Evolutionary conservation across 2,888 invertebrate species (phyloP).

Genomic region (Gibbula magus): DNA sequence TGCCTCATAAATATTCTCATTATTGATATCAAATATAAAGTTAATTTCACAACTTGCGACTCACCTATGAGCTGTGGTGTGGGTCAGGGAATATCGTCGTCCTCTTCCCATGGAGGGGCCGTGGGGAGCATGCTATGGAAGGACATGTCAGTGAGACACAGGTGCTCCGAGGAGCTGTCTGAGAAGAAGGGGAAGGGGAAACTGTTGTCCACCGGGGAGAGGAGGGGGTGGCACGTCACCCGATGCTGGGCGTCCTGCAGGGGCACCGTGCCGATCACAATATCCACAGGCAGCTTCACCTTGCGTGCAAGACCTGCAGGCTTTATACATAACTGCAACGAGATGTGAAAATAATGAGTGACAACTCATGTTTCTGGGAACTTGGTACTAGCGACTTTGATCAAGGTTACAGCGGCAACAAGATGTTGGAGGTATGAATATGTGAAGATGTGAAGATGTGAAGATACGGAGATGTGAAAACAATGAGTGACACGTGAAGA

Average conservation of each 20-base stretch:
- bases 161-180: constrained; percentile 58
- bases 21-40: too few species aligned
- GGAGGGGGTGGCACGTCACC: constrained; percentile 65
- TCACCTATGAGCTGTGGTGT: neutral
- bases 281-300: constrained; percentile 68
- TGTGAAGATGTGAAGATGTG: too few species aligned
- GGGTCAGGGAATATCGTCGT: constrained; percentile 69
- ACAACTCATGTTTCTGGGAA: too few species aligned
- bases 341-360: neutral
- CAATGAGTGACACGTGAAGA: too few species aligned
- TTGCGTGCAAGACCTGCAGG: constrained; percentile 67
- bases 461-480: too few species aligned
- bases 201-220: constrained; percentile 54
- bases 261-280: constrained; percentile 67
- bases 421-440: too few species aligned
- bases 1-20: too few species aligned
- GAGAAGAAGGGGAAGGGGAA: constrained; percentile 63
- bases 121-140: constrained; percentile 66
- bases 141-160: constrained; percentile 61
- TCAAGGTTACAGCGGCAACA: too few species aligned
- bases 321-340: constrained; percentile 64
- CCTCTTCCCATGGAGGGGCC: constrained; percentile 68
- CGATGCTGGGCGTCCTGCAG: constrained; percentile 55
- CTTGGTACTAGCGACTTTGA: too few species aligned
- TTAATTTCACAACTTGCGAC: neutral